A percentile compares a stretch with the other conserved stretches of the same genome.
phyloP scores from a whole-genome alignment of 2,888 invertebrate species.

The Psylliodes chrysocephalus region DNA sequence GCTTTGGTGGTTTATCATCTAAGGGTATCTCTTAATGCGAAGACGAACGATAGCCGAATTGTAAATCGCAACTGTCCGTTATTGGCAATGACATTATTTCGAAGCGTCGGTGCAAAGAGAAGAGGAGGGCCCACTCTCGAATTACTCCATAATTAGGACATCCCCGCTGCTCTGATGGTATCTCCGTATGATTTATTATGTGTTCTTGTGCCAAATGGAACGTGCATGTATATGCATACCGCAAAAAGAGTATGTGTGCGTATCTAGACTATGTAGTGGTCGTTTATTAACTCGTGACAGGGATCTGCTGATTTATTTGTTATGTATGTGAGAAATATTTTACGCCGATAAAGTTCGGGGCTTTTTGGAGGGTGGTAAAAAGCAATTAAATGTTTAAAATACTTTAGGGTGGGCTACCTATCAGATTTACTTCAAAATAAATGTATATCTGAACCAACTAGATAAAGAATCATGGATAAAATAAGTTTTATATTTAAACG shows the following conservation, averaged over 20 bases:
- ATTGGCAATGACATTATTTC: slow-evolving; percentile 14
- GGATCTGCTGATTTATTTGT: neutral
- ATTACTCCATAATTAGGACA: slow-evolving; percentile 18
- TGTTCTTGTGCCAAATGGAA: slow-evolving; percentile 19
- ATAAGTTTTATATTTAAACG: too few species aligned
- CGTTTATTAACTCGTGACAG: neutral
- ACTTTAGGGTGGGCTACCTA: too few species aligned
- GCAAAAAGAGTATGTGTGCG: slow-evolving; percentile 7
- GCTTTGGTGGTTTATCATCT: neutral
- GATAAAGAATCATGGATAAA: too few species aligned
- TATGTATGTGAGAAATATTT: neutral
- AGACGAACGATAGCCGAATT: neutral
- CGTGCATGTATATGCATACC: neutral
- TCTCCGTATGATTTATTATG: slow-evolving; percentile 17
- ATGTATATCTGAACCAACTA: too few species aligned
- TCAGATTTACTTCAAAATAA: too few species aligned
- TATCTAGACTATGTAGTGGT: neutral
- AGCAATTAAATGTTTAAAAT: too few species aligned
- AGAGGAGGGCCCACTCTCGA: neutral
- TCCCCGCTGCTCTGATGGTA: slow-evolving; percentile 11
- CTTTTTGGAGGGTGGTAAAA: too few species aligned
- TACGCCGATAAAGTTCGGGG: too few species aligned
- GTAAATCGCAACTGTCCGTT: slow-evolving; percentile 17
- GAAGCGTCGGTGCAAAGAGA: neutral
- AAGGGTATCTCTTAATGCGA: slow-evolving; percentile 15